Base-by-base conservation (phyloP, 2,113 vertebrate species). In the Nyctibius bracteatus region DNA sequence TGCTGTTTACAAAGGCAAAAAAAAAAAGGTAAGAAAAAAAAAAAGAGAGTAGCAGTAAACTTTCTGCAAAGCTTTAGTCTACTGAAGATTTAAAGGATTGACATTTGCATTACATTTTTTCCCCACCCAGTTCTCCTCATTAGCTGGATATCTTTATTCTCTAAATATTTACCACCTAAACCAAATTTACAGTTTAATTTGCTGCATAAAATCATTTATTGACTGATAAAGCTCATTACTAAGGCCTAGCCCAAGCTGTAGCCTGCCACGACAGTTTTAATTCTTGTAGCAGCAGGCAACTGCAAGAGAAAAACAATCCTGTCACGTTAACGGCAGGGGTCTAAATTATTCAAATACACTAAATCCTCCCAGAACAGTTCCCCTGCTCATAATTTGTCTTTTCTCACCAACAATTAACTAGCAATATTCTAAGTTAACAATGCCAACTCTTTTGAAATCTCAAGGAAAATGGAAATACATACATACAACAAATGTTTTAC, bases 291-390 rank as follows among this genome's bases (percentile, higher is more conserved):
- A 99, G 99, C 98, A 96, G 99, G 99, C 98, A 98, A 98, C 98
- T 98, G 98, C 88, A 95, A 97, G 98, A 99, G 99, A 99, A 99
- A 99, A 99, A 99, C 99, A 98, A 98, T 98, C 98, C 98, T 99
- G 99, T 99, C 99, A 99, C 98, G 93, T 98, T 98, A 98, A 98
- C 99, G 97, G 98, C 98, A 93, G 99, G 99, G 99, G 99, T 98
- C 99, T 99, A 99, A 99, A 99, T 99, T 99, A 99, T 99, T 99
- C 99, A 99, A 99, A 99, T 99, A 99, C 98, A 99, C 98, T 98
- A 99, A 99, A 99, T 99, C 99, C 99, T 98, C 98, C 98, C 98
- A 98, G 98, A 98, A 98, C 98, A 96, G 97, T 98, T 98, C 98
- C 98, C 98, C 97, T 97, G 99, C 98, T 99, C 99, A 99, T 99